phyloP scores from a whole-genome alignment of 2,113 vertebrate species.

The Microtus montanus region DNA sequence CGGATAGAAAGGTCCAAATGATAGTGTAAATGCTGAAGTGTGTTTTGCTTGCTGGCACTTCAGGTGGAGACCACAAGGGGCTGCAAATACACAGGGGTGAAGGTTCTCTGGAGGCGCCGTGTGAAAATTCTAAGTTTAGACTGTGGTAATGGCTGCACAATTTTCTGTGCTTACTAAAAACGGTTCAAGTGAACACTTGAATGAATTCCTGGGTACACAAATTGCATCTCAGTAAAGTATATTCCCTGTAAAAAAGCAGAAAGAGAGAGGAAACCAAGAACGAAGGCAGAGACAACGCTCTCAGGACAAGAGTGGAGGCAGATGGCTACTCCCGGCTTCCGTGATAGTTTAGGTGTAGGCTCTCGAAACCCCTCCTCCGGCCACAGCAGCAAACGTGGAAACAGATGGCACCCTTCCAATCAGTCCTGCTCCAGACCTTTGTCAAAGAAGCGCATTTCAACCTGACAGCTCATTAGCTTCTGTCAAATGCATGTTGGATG shows the following conservation, averaged over 20 bases:
- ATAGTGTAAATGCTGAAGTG: neutral
- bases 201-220: neutral
- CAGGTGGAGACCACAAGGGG: neutral
- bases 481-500: conserved; percentile 3
- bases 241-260: neutral
- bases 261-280: neutral
- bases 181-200: neutral
- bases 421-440: neutral
- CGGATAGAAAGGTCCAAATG: neutral
- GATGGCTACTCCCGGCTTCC: neutral
- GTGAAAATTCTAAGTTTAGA: neutral
- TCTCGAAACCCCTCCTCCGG: neutral
- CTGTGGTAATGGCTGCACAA: neutral
- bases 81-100: neutral
- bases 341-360: neutral
- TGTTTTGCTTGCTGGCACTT: neutral
- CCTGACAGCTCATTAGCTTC: conserved; percentile 29
- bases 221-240: neutral
- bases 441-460: neutral
- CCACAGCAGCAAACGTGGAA: neutral
- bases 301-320: neutral
- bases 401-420: conserved; percentile 14
- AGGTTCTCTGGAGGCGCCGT: neutral
- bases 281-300: neutral
- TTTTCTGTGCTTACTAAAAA: neutral